Percentiles rank a stretch among this genome's conserved stretches.
phyloP scores from a whole-genome alignment of 2,888 invertebrate species.

The Drosophila leonis region DNA sequence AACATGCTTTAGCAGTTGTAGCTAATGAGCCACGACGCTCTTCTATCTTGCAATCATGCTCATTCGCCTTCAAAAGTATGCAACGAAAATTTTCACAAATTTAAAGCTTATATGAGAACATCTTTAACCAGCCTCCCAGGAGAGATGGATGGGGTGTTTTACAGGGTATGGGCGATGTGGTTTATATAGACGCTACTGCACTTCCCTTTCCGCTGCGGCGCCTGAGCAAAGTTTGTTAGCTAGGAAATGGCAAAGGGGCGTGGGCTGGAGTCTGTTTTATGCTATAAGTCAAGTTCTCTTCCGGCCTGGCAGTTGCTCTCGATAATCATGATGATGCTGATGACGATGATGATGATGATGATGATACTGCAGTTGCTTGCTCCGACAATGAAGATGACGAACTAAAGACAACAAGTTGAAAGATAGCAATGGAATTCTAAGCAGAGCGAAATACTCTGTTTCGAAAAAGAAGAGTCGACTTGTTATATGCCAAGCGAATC shows the following conservation, averaged over 20 bases:
- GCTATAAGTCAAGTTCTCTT: conserved; percentile 82
- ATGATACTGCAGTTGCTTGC: conserved; percentile 6
- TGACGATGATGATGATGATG: conserved; percentile 12
- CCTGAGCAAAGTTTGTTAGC: conserved; percentile 57
- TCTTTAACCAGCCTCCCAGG: neutral
- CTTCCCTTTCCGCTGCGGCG: conserved; percentile 77
- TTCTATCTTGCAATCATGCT: conserved; percentile 7
- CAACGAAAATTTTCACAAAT: conserved; percentile 34
- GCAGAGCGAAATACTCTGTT: conserved; percentile 2
- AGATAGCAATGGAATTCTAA: conserved; percentile 3
- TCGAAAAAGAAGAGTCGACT: no score
- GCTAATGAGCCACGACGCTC: conserved; percentile 66
- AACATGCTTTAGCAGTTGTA: conserved; percentile 4
- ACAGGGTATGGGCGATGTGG: neutral
- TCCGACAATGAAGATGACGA: conserved; percentile 40
- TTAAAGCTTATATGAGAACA: conserved; percentile 42
- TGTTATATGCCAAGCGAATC: no score
- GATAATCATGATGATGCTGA: conserved; percentile 16
- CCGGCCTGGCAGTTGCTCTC: conserved; percentile 64
- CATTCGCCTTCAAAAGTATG: conserved; percentile 49
- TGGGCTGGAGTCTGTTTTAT: conserved; percentile 15
- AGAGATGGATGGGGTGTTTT: neutral
- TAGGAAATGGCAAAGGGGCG: conserved; percentile 15
- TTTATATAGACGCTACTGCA: conserved; percentile 42
- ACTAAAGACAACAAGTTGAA: conserved; percentile 45